Conservation (phyloP, 1,140 invertebrate genomes). For the Drosophila hydei region DNA sequence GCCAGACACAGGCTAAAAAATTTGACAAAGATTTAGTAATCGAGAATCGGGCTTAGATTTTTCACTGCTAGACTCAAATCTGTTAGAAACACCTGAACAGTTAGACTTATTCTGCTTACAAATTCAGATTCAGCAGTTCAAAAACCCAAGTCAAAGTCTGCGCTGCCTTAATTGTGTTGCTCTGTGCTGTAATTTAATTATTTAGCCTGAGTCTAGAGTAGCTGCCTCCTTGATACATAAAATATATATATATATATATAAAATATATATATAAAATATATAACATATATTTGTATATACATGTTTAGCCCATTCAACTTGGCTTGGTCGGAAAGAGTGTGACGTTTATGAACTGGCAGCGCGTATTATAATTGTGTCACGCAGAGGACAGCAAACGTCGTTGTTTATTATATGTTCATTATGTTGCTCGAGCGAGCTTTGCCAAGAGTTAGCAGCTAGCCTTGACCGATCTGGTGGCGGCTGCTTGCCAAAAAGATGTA, state of each 20-base stretch:
- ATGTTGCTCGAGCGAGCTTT: neutral
- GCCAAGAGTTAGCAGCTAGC: slow-evolving; percentile 59
- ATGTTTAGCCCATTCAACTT: neutral
- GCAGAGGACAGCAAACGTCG: too few relatives aligned
- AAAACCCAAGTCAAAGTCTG: too few relatives aligned
- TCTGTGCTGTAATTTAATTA: neutral
- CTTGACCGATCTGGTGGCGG: slow-evolving; percentile 43
- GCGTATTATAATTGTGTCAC: neutral
- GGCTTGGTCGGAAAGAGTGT: neutral
- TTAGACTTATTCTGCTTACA: too few relatives aligned
- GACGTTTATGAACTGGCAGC: neutral
- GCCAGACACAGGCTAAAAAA: too few relatives aligned
- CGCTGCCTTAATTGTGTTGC: too few relatives aligned
- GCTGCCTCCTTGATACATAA: too few relatives aligned
- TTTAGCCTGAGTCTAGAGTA: neutral
- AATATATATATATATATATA: neutral
- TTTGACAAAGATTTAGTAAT: too few relatives aligned
- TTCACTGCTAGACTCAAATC: too few relatives aligned
- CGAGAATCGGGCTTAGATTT: too few relatives aligned
- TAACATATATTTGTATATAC: neutral
- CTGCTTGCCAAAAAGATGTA: slow-evolving; percentile 44
- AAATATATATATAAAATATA: neutral
- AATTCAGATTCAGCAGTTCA: too few relatives aligned
- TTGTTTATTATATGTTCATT: too few relatives aligned
- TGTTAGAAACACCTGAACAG: too few relatives aligned